These are phyloP conservation scores for Vombatus ursinus DNA, from an alignment of 2,113 vertebrate genomes.

Conservation along the genomic window DNA sequence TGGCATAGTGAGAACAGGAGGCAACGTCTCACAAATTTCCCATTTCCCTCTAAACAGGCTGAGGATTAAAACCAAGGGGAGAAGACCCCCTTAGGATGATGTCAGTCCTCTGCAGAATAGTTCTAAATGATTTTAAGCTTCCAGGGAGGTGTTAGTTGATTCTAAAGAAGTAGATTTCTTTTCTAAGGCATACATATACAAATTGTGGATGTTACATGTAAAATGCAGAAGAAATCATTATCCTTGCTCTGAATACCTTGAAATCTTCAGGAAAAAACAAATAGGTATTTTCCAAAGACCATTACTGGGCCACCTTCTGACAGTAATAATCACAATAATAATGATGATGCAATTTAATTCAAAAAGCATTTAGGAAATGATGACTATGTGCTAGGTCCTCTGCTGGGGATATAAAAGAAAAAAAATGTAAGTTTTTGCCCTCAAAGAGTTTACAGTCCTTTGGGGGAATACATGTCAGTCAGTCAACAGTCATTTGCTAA, in stretches of 20 bases:
- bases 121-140: background rate
- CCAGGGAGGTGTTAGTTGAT: background rate
- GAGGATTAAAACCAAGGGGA: constrained; percentile 21
- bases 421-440: background rate
- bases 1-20: background rate
- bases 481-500: background rate
- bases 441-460: background rate
- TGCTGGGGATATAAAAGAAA: background rate
- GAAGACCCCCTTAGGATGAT: constrained; percentile 9
- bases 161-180: constrained; percentile 13
- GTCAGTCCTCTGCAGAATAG: background rate
- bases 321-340: background rate
- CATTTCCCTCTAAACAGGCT: background rate
- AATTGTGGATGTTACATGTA: background rate
- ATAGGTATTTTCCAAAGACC: background rate
- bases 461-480: background rate
- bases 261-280: constrained; percentile 32
- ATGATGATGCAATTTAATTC: background rate
- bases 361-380: background rate
- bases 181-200: background rate
- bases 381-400: background rate
- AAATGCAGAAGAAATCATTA: background rate
- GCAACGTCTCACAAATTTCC: background rate
- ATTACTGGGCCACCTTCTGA: background rate
- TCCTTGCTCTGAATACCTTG: constrained; percentile 17